These are phyloP conservation scores for Agrochola macilenta DNA, from an alignment of 2,888 invertebrate genomes.

Conservation along the genomic window DNA sequence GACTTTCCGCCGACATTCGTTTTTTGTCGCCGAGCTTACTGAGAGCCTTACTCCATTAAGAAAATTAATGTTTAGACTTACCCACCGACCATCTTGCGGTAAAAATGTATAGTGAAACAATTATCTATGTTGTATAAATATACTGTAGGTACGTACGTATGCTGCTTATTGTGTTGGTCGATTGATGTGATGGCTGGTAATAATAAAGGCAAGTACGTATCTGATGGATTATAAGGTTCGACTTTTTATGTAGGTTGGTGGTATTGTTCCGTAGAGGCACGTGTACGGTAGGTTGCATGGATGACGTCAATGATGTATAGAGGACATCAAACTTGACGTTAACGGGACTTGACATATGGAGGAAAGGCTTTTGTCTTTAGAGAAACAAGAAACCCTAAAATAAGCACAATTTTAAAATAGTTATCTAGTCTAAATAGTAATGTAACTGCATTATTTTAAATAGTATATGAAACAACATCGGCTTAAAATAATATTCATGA, in stretches of 20 bases:
- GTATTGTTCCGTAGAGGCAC: conserved; percentile 28
- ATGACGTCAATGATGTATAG: conserved; percentile 27
- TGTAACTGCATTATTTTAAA: no score
- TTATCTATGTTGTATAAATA: conserved; percentile 45
- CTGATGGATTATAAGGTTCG: conserved; percentile 26
- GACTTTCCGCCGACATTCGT: conserved; percentile 75
- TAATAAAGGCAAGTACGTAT: conserved; percentile 31
- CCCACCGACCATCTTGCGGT: conserved; percentile 72
- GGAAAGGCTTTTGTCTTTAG: background rate
- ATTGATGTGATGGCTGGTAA: conserved; percentile 49
- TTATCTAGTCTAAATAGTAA: background rate
- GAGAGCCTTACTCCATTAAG: conserved; percentile 89
- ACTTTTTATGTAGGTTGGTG: conserved; percentile 26
- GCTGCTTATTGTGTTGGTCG: conserved; percentile 27
- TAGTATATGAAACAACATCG: background rate
- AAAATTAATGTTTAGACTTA: conserved; percentile 91
- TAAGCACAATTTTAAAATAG: background rate
- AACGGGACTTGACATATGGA: background rate
- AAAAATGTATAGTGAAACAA: conserved; percentile 69
- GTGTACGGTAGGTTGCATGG: conserved; percentile 18
- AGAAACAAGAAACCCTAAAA: background rate
- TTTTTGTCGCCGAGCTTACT: conserved; percentile 83
- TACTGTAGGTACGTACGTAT: background rate
- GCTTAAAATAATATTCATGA: background rate
- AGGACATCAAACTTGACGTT: conserved; percentile 17